Base-by-base conservation (phyloP, 2,797 vertebrate species). In the Scomberomorus guttatus region DNA sequence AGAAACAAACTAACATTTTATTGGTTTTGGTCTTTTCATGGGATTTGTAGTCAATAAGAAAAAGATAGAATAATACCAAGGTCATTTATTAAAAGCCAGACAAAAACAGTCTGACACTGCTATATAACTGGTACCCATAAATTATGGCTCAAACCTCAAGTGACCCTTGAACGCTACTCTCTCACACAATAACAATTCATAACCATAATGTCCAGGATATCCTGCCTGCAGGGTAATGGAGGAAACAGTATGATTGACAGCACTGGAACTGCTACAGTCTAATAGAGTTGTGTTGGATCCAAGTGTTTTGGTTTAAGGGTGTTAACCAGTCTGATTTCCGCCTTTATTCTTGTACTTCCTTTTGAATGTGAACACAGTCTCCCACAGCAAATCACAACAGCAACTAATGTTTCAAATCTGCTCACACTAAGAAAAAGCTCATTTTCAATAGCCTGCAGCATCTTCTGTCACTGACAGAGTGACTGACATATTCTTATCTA, bases 291-390 rank as follows among this genome's bases (percentile, higher is more conserved):
- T 74, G 66, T 3, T 83, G 67, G 58, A 75, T 68, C 52, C 52
- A 17, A 71, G 84, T 78, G 80, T 87, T 92, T 69, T 70, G 61
- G 84, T 87, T 82, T 27, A 48, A 89, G 93, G 91, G 91, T 68
- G 93, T 91, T 75, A 62, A 69, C 91, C 82, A 12, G 42, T 6
- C 61, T 1, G 78, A 69, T 89, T 93, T 73, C 91, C 79, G 85
- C 69, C 86, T 89, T 85, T 90, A 89, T 92, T 93, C 90, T 76
- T 74, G 68, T 56, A 72, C 79, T 93, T 93, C 92, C 92, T 87
- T 65, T 77, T 8, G 42, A 82, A 81, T 22, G 52, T 27, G 66
- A 58, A 32, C 72, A 27, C 17, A 1, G 56, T 83, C 88, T 88
- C 87, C 86, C 66, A 9, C 60, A 54, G 24, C 71, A 83, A 75